These are phyloP conservation scores for Ormyrus labotus DNA, from an alignment of 2,888 invertebrate species.

Conservation along the genomic window DNA sequence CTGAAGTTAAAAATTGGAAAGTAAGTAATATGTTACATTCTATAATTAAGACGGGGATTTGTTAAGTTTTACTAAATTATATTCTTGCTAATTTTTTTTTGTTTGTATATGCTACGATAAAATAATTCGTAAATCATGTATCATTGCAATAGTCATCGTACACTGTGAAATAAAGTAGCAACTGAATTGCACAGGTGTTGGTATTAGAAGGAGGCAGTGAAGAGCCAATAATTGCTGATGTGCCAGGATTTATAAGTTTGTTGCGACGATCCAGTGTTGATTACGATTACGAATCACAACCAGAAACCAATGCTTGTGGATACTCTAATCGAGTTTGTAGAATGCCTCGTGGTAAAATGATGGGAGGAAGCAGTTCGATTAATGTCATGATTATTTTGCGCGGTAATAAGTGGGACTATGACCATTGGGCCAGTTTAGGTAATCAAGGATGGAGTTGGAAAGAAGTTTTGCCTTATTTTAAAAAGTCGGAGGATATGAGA, in stretches of 20 bases:
- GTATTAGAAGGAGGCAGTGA: slow-evolving; percentile 10
- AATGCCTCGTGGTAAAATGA: background rate
- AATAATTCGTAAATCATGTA: too few species aligned
- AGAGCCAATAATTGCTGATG: slow-evolving; percentile 1
- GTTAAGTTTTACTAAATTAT: too few species aligned
- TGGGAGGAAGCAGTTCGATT: slow-evolving; percentile 5
- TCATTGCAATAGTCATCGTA: too few species aligned
- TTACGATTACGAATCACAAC: background rate
- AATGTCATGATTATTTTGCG: slow-evolving; percentile 67
- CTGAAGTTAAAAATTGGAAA: background rate
- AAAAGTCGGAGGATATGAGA: slow-evolving; percentile 75
- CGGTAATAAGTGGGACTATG: slow-evolving; percentile 78
- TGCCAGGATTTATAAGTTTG: background rate
- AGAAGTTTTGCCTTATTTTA: slow-evolving; percentile 74
- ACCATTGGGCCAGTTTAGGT: slow-evolving; percentile 78
- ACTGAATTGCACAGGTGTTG: background rate
- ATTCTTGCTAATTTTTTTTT: too few species aligned
- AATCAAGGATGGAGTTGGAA: slow-evolving; percentile 77
- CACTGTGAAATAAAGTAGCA: too few species aligned
- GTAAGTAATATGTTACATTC: background rate
- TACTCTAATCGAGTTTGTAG: background rate
- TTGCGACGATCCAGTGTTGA: background rate
- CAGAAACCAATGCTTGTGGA: background rate
- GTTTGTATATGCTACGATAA: too few species aligned
- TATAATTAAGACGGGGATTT: too few species aligned